phyloP scores from a whole-genome alignment of 2,797 vertebrate genomes.

The Kryptolebias ocellatus region DNA sequence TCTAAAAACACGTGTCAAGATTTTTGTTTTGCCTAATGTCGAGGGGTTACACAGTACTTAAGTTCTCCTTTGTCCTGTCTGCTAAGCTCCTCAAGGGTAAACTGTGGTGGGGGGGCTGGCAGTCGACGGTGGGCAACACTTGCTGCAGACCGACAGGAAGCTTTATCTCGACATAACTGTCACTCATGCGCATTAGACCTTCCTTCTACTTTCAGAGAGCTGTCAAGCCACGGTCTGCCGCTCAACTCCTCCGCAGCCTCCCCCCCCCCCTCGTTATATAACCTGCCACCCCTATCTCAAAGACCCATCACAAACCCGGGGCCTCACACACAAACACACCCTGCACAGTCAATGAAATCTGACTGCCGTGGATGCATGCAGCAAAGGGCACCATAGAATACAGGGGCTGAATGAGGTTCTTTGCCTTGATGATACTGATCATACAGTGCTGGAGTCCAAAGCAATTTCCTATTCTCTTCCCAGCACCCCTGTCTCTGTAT shows the following conservation, averaged over 20 bases:
- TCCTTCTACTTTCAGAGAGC: conserved; percentile 53
- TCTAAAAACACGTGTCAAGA: conserved; percentile 33
- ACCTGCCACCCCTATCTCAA: conserved; percentile 66
- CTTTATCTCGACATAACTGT: conserved; percentile 74
- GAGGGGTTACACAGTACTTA: conserved; percentile 47
- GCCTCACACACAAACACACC: conserved; percentile 28
- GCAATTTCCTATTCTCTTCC: conserved; percentile 73
- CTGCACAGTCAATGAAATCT: conserved; percentile 37
- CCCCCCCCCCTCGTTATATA: conserved; percentile 54
- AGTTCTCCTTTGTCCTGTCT: conserved; percentile 50
- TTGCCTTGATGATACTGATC: conserved; percentile 61
- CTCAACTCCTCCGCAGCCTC: conserved; percentile 36
- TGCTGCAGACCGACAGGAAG: conserved; percentile 61
- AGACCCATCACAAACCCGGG: conserved; percentile 50
- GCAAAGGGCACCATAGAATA: conserved; percentile 41
- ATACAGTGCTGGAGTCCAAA: conserved; percentile 68
- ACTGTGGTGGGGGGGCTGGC: conserved; percentile 30
- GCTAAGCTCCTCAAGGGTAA: conserved; percentile 39
- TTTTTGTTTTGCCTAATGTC: conserved; percentile 37
- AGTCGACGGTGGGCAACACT: conserved; percentile 46
- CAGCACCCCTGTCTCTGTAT: conserved; percentile 64
- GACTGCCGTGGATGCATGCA: conserved; percentile 23
- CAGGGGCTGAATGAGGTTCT: conserved; percentile 53
- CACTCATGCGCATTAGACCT: conserved; percentile 66
- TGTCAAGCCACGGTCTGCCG: conserved; percentile 61